Evolutionary conservation across 2,888 invertebrate species (phyloP).

Genomic region (Phalera bucephala): DNA sequence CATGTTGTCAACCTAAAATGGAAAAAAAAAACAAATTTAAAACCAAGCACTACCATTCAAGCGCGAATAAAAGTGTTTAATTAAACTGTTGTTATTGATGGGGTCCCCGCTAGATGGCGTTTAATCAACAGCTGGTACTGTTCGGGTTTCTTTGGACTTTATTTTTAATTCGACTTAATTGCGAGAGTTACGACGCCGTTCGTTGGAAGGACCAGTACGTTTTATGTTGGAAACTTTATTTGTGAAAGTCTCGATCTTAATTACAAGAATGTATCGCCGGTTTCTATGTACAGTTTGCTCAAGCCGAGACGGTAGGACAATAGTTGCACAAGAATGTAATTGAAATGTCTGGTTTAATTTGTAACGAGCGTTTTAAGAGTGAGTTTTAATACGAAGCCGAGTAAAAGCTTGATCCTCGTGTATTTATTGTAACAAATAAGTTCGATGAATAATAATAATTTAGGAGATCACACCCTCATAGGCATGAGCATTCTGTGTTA

Average conservation of each 20-base stretch:
- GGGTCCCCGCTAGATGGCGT: slow-evolving; percentile 77
- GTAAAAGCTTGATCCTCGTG: no score
- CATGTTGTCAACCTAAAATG: slow-evolving; percentile 49
- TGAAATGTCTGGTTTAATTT: slow-evolving; percentile 76
- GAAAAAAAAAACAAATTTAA: slow-evolving; percentile 67
- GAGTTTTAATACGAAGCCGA: slow-evolving; percentile 16
- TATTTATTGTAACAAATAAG: no score
- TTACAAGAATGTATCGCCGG: slow-evolving; percentile 42
- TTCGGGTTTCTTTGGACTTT: slow-evolving; percentile 61
- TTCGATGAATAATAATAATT: no score
- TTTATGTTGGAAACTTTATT: slow-evolving; percentile 63
- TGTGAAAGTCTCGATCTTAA: slow-evolving; percentile 53
- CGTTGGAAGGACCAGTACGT: slow-evolving; percentile 52
- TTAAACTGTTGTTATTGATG: slow-evolving; percentile 82
- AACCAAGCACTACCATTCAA: slow-evolving; percentile 62
- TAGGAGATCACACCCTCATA: no score
- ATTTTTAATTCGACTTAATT: slow-evolving; percentile 80
- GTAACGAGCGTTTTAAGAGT: slow-evolving; percentile 60
- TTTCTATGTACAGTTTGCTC: slow-evolving; percentile 36
- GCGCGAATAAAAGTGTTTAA: slow-evolving; percentile 79
- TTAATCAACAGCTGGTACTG: slow-evolving; percentile 71
- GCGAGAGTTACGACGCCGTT: slow-evolving; percentile 69
- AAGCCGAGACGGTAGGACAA: slow-evolving; percentile 47
- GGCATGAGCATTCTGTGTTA: no score
- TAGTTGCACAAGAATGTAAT: slow-evolving; percentile 78